These are phyloP conservation scores for Brienomyrus longianalis DNA, from an alignment of 2,113 vertebrate genomes.

Conservation along the genomic window DNA sequence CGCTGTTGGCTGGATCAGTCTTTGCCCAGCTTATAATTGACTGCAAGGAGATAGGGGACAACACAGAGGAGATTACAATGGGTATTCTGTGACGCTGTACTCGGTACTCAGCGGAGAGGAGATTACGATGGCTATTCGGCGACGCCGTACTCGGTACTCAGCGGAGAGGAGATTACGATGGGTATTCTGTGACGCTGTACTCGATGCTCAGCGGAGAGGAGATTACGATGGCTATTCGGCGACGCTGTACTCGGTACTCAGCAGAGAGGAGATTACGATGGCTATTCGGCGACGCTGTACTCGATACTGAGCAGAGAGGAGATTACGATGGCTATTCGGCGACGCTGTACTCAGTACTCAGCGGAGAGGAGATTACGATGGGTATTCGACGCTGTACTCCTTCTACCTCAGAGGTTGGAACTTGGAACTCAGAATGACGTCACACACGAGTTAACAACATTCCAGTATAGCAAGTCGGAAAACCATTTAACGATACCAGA, in stretches of 20 bases:
- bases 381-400: background rate
- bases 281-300: background rate
- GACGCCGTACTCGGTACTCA: background rate
- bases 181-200: background rate
- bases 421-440: no score
- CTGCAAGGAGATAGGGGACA: conserved; percentile 33
- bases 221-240: background rate
- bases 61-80: background rate
- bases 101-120: background rate
- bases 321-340: background rate
- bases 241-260: background rate
- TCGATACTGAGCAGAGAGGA: background rate
- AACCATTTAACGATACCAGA: no score
- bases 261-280: background rate
- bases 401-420: no score
- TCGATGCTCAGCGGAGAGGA: background rate
- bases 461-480: no score
- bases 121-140: background rate
- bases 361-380: background rate
- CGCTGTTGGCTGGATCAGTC: conserved; percentile 49
- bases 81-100: background rate
- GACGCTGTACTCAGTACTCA: background rate
- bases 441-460: no score
- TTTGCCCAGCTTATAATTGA: conserved; percentile 60
- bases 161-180: background rate